Evolutionary conservation across 2,797 vertebrate genomes (phyloP).

Genomic region (Threskiornis aethiopicus): DNA sequence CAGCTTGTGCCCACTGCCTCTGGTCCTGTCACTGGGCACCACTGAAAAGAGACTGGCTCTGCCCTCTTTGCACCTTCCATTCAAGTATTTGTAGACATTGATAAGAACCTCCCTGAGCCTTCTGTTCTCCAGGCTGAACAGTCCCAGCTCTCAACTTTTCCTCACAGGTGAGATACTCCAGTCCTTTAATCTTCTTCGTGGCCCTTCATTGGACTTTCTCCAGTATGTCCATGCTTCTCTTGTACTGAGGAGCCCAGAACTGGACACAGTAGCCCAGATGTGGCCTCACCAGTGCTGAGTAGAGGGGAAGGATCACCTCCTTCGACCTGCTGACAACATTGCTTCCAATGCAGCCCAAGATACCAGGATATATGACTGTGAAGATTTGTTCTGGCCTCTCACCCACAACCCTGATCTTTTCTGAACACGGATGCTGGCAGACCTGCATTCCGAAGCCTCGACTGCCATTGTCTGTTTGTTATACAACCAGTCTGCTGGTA

Average conservation of each 20-base stretch:
- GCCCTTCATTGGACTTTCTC: not conserved
- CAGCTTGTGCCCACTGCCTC: not conserved
- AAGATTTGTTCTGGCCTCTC: not conserved
- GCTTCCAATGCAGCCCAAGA: not conserved
- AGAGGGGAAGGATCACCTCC: not conserved
- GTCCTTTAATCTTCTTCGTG: not conserved
- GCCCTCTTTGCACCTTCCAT: not conserved
- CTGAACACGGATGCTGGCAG: not conserved
- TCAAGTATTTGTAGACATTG: not conserved
- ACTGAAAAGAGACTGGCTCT: not conserved
- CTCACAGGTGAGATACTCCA: not conserved
- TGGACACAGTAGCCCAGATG: not conserved
- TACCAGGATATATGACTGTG: not conserved
- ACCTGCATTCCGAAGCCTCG: not conserved
- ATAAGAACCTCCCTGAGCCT: not conserved
- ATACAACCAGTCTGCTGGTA: not conserved
- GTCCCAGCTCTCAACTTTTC: not conserved
- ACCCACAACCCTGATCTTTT: not conserved
- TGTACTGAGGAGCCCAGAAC: not conserved
- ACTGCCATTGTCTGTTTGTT: not conserved
- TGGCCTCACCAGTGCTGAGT: not conserved
- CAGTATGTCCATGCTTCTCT: not conserved
- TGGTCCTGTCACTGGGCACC: not conserved
- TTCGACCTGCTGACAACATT: not conserved
- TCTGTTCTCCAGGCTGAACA: not conserved